Percentiles rank a stretch among this genome's conserved stretches.
These are phyloP conservation scores for Nasalis larvatus DNA, from an alignment of 2,113 vertebrate species.

Conservation along the genomic window DNA sequence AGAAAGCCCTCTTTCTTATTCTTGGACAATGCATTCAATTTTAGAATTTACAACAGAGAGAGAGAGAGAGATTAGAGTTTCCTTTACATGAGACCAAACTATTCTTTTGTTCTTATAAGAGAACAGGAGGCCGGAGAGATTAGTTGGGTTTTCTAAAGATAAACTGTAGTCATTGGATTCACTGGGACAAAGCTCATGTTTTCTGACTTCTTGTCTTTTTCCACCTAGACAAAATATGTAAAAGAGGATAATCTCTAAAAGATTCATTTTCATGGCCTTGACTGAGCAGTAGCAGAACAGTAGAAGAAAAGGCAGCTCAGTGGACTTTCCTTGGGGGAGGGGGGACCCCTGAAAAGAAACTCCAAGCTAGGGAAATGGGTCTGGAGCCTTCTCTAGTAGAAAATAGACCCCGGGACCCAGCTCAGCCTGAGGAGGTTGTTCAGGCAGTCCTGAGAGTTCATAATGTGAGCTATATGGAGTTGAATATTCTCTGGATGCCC, in stretches of 20 bases:
- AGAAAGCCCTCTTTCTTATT: neutral
- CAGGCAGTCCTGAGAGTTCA: neutral
- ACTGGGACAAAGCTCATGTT: neutral
- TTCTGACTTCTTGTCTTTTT: slow-evolving; percentile 19
- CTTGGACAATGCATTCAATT: neutral
- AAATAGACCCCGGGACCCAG: neutral
- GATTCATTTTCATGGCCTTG: neutral
- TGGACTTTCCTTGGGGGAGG: neutral
- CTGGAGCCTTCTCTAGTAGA: neutral
- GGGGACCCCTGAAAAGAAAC: neutral
- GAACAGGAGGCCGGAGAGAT: neutral
- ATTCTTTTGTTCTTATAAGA: slow-evolving; percentile 10
- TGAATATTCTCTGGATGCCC: neutral
- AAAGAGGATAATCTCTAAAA: neutral
- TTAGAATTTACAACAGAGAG: neutral
- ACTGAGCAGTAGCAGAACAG: neutral
- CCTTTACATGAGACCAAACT: neutral
- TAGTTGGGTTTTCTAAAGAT: neutral
- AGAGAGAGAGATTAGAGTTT: neutral
- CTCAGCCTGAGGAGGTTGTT: neutral
- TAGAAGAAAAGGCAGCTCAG: neutral
- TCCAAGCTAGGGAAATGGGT: neutral
- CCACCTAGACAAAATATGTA: neutral
- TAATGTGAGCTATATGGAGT: neutral
- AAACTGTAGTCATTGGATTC: neutral